phyloP scores from a whole-genome alignment of 2,888 invertebrate genomes.

The Dynastes hyllus region DNA sequence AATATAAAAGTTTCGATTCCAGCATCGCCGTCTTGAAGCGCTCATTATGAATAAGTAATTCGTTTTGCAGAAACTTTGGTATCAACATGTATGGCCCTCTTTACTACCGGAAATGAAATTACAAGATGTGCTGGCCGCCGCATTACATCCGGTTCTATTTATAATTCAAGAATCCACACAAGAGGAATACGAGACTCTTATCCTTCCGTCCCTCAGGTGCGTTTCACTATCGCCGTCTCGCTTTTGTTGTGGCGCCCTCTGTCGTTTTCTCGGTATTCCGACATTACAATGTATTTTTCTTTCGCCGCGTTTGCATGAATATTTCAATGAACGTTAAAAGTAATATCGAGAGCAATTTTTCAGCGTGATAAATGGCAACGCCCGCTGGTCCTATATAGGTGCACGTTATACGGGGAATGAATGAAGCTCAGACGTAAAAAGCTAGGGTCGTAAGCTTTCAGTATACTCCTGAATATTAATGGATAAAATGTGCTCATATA shows the following conservation, averaged over 20 bases:
- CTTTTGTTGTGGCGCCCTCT: background rate
- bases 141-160: slow-evolving; percentile 87
- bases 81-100: slow-evolving; percentile 94
- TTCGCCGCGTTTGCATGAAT: slow-evolving; percentile 18
- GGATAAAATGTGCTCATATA: too few relatives aligned
- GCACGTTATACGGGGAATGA: too few relatives aligned
- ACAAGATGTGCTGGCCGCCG: slow-evolving; percentile 90
- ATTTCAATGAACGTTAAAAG: slow-evolving; percentile 10
- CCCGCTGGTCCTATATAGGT: background rate
- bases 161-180: slow-evolving; percentile 85
- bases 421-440: too few relatives aligned
- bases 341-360: slow-evolving; percentile 27
- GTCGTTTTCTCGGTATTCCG: background rate
- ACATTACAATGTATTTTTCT: slow-evolving; percentile 14
- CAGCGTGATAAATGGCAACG: slow-evolving; percentile 6
- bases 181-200: slow-evolving; percentile 86
- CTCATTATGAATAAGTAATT: slow-evolving; percentile 13
- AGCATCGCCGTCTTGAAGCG: too few relatives aligned
- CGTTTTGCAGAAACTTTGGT: slow-evolving; percentile 88
- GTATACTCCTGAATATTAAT: too few relatives aligned
- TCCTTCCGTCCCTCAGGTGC: slow-evolving; percentile 91
- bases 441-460: too few relatives aligned
- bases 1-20: too few relatives aligned
- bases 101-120: slow-evolving; percentile 89
- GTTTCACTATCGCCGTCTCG: slow-evolving; percentile 57